Percentiles rank a stretch among this genome's conserved stretches.
phyloP scores from a whole-genome alignment of 2,113 vertebrate species.

The Erythrocercus mccallii region DNA sequence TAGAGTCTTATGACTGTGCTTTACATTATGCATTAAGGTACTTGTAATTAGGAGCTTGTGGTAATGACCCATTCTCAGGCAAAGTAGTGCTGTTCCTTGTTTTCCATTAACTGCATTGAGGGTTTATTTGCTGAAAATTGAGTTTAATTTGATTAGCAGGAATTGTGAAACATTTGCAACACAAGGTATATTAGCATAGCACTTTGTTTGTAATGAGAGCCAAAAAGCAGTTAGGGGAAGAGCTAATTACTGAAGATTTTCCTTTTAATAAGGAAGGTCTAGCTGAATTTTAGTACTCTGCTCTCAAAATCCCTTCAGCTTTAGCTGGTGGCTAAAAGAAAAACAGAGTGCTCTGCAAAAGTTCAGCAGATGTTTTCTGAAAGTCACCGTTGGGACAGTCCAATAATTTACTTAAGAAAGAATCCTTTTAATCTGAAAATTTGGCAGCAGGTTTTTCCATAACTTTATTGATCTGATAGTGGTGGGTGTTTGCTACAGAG shows the following conservation, averaged over 20 bases:
- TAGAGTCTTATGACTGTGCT: conserved; percentile 1
- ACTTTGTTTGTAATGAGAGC: conserved; percentile 73
- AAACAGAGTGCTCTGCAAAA: neutral
- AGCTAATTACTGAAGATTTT: conserved; percentile 71
- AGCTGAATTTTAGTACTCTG: conserved; percentile 61
- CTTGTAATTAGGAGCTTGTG: conserved; percentile 70
- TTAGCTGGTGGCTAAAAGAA: conserved; percentile 53
- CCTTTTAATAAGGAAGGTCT: conserved; percentile 61
- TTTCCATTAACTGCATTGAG: conserved; percentile 71
- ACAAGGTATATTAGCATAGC: conserved; percentile 76
- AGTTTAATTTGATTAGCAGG: conserved; percentile 78
- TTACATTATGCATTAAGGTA: conserved; percentile 60
- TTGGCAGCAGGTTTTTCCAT: neutral
- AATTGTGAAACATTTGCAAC: conserved; percentile 73
- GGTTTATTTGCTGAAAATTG: conserved; percentile 76
- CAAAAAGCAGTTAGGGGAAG: conserved; percentile 72
- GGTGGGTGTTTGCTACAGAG: neutral
- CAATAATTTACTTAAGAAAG: neutral
- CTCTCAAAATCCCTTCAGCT: conserved; percentile 61
- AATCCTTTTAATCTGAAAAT: neutral
- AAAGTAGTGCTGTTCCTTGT: conserved; percentile 65
- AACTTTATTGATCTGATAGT: neutral
- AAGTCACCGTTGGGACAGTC: neutral
- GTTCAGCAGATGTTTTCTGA: neutral
- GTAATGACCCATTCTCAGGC: conserved; percentile 72